A percentile compares a stretch with the other conserved stretches of the same genome.
phyloP scores from a whole-genome alignment of 1,140 invertebrate genomes.

The Drosophila fuyamai region DNA sequence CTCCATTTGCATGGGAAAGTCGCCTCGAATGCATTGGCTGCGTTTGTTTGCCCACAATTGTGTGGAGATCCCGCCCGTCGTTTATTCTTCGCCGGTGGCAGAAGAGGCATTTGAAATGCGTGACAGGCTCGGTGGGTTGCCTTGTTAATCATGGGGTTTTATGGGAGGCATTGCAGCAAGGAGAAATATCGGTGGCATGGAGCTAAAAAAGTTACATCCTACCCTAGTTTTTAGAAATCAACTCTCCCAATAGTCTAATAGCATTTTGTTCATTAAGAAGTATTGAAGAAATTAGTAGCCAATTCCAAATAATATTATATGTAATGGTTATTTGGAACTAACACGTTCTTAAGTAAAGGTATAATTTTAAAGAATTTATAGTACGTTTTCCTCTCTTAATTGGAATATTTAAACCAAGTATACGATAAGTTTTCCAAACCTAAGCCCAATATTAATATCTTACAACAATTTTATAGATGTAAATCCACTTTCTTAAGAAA shows the following conservation, averaged over 20 bases:
- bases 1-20: conserved; percentile 63
- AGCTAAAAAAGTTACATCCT: not conserved
- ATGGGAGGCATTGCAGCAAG: not conserved
- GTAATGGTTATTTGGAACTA: too few species aligned
- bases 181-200: not conserved
- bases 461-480: not conserved
- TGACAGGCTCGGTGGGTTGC: conserved; percentile 40
- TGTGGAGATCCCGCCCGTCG: not conserved
- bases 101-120: conserved; percentile 35
- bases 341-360: too few species aligned
- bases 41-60: conserved; percentile 26
- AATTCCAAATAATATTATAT: too few species aligned
- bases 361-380: too few species aligned
- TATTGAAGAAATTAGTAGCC: too few species aligned
- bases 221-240: not conserved
- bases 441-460: not conserved
- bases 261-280: too few species aligned
- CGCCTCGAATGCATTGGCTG: conserved; percentile 1
- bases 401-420: too few species aligned
- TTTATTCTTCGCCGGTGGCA: conserved; percentile 27
- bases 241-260: not conserved
- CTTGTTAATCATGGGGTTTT: conserved; percentile 35
- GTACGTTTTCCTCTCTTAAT: too few species aligned
- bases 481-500: not conserved
- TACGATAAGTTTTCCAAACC: too few species aligned